A percentile compares a stretch with the other conserved stretches of the same genome.
Evolutionary conservation across 2,113 vertebrate genomes (phyloP).

Genomic region (Guaruba guarouba): DNA sequence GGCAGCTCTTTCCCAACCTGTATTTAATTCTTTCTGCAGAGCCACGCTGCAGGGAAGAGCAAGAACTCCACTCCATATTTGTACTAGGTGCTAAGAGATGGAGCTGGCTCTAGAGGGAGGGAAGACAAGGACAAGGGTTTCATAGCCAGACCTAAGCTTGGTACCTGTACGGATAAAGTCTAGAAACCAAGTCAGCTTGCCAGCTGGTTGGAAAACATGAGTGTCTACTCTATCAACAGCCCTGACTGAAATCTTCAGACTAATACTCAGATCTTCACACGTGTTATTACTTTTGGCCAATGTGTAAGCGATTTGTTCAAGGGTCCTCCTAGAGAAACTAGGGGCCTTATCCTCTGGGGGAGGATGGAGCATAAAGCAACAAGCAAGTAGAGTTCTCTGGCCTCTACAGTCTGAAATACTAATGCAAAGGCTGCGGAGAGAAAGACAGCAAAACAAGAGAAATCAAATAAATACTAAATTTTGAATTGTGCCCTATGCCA

Average conservation of each 20-base stretch:
- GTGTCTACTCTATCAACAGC: not conserved
- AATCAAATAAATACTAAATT: not conserved
- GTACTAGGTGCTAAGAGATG: not conserved
- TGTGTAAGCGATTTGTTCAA: not conserved
- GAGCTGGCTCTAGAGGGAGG: not conserved
- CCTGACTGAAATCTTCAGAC: not conserved
- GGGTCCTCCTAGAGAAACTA: not conserved
- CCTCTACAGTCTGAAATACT: not conserved
- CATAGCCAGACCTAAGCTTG: not conserved
- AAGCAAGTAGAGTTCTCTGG: not conserved
- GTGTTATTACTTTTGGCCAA: not conserved
- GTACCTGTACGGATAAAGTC: not conserved
- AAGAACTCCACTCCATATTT: accelerated
- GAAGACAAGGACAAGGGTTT: not conserved
- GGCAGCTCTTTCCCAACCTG: not conserved
- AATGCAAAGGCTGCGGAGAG: not conserved
- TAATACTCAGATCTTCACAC: not conserved
- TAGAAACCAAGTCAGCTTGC: not conserved
- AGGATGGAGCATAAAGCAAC: not conserved
- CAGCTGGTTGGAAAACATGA: not conserved
- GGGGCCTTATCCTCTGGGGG: not conserved
- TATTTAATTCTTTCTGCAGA: not conserved
- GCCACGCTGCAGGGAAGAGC: accelerated
- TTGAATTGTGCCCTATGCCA: not conserved
- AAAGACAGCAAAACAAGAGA: not conserved